These are phyloP conservation scores for Enteromius radiatus DNA, from an alignment of 2,797 vertebrate species.

Conservation along the genomic window DNA sequence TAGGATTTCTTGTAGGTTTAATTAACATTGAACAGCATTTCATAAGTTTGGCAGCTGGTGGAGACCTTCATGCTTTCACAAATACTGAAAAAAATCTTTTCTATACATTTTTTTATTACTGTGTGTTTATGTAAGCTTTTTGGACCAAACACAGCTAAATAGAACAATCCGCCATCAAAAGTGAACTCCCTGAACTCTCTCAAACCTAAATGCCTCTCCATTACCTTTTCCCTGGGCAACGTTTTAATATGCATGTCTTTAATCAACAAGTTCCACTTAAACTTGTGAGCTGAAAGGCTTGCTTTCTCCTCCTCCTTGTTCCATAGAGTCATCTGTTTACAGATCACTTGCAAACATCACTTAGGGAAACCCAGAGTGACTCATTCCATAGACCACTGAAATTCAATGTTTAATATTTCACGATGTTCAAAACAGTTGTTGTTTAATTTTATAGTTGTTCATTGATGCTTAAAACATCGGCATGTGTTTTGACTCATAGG, in stretches of 20 bases:
- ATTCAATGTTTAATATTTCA: not conserved
- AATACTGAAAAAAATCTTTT: not conserved
- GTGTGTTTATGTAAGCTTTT: not conserved
- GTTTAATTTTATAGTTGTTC: not conserved
- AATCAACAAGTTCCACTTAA: conserved; percentile 11
- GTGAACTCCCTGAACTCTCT: not conserved
- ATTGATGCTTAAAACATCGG: not conserved
- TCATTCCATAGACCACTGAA: not conserved
- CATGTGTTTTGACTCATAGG: conserved; percentile 75
- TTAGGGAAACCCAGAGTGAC: conserved; percentile 23
- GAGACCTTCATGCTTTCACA: not conserved
- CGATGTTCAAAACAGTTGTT: not conserved
- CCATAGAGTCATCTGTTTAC: conserved; percentile 25
- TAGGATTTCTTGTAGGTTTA: not conserved
- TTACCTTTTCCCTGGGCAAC: not conserved
- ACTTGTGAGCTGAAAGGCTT: not conserved
- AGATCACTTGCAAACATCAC: conserved; percentile 8
- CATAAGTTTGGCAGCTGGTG: not conserved
- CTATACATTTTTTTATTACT: not conserved
- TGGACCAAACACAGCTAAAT: not conserved
- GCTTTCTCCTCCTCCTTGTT: conserved; percentile 6
- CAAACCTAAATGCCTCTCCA: not conserved
- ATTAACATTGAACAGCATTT: not conserved
- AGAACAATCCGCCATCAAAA: not conserved
- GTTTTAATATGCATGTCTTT: not conserved